Evolutionary conservation across 2,888 invertebrate genomes (phyloP).

Genomic region (Disparrhopalites patrizii): DNA sequence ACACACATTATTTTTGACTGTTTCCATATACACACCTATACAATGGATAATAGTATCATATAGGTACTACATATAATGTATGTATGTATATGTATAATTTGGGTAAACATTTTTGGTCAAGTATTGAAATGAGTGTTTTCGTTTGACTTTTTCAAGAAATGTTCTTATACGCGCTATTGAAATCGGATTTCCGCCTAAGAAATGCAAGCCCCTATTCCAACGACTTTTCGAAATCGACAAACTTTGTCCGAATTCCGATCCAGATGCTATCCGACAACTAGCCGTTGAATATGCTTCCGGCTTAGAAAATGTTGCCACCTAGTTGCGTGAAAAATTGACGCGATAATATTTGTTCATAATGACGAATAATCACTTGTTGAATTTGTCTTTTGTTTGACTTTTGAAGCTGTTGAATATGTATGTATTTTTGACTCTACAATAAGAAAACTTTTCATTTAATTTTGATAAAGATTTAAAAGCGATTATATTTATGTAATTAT

Average conservation of each 20-base stretch:
- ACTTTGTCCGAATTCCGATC: constrained; percentile 8
- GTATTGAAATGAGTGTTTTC: not conserved
- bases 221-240: constrained; percentile 21
- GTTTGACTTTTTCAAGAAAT: constrained; percentile 1
- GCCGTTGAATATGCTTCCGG: constrained; percentile 16
- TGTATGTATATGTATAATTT: not conserved
- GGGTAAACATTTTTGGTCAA: not conserved
- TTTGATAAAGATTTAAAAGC: too few relatives aligned
- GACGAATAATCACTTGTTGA: too few relatives aligned
- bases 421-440: too few relatives aligned
- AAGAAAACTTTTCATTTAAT: too few relatives aligned
- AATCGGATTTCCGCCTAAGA: constrained; percentile 19
- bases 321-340: not conserved
- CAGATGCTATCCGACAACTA: constrained; percentile 18
- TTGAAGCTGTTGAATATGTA: too few relatives aligned
- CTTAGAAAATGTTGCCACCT: not conserved
- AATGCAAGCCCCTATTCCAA: constrained; percentile 10
- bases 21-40: too few relatives aligned
- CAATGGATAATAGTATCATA: too few relatives aligned
- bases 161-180: constrained; percentile 12
- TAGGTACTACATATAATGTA: not conserved
- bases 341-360: not conserved
- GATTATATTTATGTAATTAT: too few relatives aligned
- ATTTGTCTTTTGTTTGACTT: too few relatives aligned
- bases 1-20: too few relatives aligned